Evolutionary conservation across 2,797 vertebrate genomes (phyloP), one percentile per base, ranked within the genome.

Genomic region (Xerus rutilus): DNA sequence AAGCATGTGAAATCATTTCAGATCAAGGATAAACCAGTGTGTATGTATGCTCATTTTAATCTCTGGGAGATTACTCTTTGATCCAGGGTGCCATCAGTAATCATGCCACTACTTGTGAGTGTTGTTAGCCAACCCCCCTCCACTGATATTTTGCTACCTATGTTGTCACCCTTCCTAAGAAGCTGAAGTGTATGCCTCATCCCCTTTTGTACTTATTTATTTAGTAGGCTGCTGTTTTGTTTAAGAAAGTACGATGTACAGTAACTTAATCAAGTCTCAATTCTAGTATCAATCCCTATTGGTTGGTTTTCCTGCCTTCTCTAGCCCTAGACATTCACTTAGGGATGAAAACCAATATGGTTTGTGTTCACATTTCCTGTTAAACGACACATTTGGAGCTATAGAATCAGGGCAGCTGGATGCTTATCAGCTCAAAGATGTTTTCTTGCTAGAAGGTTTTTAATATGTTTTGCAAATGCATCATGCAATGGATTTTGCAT

Each of bases 401-500:
- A 86, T 93, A 82, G 47, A 97, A 96, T 95, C 98, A 96, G 93
- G 81, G 93, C 95, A 67, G 93, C 78, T 95, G 89, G 97, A 93
- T 97, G 43, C 91, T 73, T 90, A 45, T 45, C 69, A 35, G 52
- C 73, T 93, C 57, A 81, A 95, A 95, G 94, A 91, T 7, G 76
- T 97, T 97, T 98, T 97, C 72, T 97, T 96, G 95, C 57, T 89
- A 97, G 97, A 98, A 98, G 95, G 97, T 94, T 97, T 97, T 98
- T 97, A 98, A 88, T 97, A 96, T 94, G 2, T 98, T 98, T 98
- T 98, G 97, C 97, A 98, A 97, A 98, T 97, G 98, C 98, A 98
- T 98, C 98, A 98, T 98, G 98, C 98, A 98, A 98, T 98, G 98
- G 98, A 98, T 97, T 98, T 98, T 99, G 98, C 99, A 98, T 98